phyloP scores from a whole-genome alignment of 1,140 invertebrate species.

The Bilobella aurantiaca region DNA sequence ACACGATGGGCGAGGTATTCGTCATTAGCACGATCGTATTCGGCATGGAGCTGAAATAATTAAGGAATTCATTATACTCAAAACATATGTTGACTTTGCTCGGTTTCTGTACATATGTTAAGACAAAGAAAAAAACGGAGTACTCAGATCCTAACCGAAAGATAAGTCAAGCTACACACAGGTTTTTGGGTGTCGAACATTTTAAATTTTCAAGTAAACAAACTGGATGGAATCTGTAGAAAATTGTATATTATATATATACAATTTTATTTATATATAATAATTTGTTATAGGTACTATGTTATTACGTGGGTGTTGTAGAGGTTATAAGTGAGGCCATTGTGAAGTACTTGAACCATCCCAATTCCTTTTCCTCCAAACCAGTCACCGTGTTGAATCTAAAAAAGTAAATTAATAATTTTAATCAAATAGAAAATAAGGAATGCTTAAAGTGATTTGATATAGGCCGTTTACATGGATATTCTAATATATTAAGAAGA shows the following conservation, averaged over 20 bases:
- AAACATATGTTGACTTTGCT: background rate
- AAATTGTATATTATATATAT: too few relatives aligned
- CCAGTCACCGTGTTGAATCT: slow-evolving; percentile 91
- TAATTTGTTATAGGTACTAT: too few relatives aligned
- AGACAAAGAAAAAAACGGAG: background rate
- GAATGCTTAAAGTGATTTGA: slow-evolving; percentile 1
- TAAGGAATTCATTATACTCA: background rate
- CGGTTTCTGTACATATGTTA: too few relatives aligned
- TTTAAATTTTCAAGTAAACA: too few relatives aligned
- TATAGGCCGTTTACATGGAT: too few relatives aligned
- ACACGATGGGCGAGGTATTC: slow-evolving; percentile 82
- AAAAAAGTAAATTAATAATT: background rate
- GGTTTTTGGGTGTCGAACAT: too few relatives aligned
- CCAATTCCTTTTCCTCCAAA: slow-evolving; percentile 95
- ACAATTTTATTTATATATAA: too few relatives aligned
- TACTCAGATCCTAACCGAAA: too few relatives aligned
- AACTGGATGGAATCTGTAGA: too few relatives aligned
- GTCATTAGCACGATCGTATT: slow-evolving; percentile 73
- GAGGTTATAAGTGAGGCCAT: slow-evolving; percentile 63
- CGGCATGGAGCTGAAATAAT: slow-evolving; percentile 72
- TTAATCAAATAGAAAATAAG: background rate
- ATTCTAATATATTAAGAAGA: too few relatives aligned
- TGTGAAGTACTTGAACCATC: slow-evolving; percentile 61
- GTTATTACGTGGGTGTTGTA: slow-evolving; percentile 83
- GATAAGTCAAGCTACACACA: too few relatives aligned